phyloP scores from a whole-genome alignment of 64 coral and sea anemone genomes.

The Exaiptasia diaphana region DNA sequence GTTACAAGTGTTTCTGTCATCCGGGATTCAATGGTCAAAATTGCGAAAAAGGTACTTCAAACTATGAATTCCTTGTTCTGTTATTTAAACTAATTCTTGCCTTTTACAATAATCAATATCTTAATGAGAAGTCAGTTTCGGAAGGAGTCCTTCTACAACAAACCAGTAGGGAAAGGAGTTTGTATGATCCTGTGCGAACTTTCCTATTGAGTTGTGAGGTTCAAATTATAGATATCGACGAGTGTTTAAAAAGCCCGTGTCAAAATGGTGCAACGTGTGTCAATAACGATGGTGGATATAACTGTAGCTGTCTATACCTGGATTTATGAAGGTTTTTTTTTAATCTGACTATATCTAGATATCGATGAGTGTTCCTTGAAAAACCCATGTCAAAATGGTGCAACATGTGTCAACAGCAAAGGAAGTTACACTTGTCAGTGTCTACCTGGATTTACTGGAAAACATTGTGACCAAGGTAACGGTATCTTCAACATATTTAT shows the following conservation, averaged over 20 bases:
- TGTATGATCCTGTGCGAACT: background rate
- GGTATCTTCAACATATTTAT: too few species aligned
- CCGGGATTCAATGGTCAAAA: conserved; percentile 15
- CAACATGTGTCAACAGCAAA: conserved; percentile 55
- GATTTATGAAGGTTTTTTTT: too few species aligned
- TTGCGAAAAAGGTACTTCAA: background rate
- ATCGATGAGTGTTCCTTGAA: conserved; percentile 53
- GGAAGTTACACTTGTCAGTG: conserved; percentile 65
- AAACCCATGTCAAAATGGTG: conserved; percentile 62
- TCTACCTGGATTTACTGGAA: conserved; percentile 57
- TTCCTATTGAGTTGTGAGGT: background rate
- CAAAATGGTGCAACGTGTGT: background rate
- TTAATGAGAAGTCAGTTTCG: background rate
- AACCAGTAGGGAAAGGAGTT: too few species aligned
- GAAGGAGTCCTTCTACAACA: background rate
- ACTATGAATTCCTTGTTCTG: background rate
- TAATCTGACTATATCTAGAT: too few species aligned
- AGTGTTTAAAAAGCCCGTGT: background rate
- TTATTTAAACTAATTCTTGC: background rate
- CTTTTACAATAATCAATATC: background rate
- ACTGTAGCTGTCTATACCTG: too few species aligned
- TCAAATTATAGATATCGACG: background rate
- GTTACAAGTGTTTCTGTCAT: conserved; percentile 24
- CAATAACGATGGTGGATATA: background rate
- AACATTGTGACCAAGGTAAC: conserved; percentile 73